A percentile compares a stretch with the other conserved stretches of the same genome.
These are phyloP conservation scores for Oenanthe melanoleuca DNA, from an alignment of 2,113 vertebrate genomes.

Conservation along the genomic window DNA sequence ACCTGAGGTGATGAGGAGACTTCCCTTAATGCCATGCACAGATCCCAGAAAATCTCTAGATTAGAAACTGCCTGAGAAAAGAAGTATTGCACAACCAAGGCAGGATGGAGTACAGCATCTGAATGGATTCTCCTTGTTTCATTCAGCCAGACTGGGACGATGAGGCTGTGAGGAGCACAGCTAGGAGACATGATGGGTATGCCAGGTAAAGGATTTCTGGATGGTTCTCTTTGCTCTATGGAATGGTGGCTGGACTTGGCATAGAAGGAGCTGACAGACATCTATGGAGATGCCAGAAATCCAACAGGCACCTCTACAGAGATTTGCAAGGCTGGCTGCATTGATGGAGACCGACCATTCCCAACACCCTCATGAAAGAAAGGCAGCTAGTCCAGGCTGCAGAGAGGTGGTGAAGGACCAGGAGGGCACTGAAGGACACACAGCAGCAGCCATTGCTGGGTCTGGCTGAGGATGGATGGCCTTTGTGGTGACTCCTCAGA, in stretches of 20 bases:
- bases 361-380: not conserved
- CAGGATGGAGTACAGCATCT: not conserved
- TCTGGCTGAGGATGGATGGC: not conserved
- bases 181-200: fast-evolving
- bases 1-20: conserved; percentile 57
- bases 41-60: conserved; percentile 68
- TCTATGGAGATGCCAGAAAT: not conserved
- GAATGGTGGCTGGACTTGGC: not conserved
- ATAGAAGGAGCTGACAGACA: not conserved
- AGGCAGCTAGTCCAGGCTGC: not conserved
- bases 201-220: not conserved
- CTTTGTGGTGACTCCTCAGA: not conserved
- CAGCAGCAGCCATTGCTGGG: not conserved
- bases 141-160: not conserved
- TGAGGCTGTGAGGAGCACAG: fast-evolving
- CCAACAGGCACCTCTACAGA: not conserved
- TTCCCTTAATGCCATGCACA: conserved; percentile 24
- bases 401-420: not conserved
- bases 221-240: not conserved
- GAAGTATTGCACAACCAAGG: conserved; percentile 34
- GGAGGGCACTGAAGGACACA: not conserved
- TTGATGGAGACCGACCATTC: fast-evolving
- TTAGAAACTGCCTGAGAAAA: conserved; percentile 59
- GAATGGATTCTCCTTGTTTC: not conserved
- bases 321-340: fast-evolving